These are phyloP conservation scores for Perdita meconis DNA, from an alignment of 2,888 invertebrate species.

Conservation along the genomic window DNA sequence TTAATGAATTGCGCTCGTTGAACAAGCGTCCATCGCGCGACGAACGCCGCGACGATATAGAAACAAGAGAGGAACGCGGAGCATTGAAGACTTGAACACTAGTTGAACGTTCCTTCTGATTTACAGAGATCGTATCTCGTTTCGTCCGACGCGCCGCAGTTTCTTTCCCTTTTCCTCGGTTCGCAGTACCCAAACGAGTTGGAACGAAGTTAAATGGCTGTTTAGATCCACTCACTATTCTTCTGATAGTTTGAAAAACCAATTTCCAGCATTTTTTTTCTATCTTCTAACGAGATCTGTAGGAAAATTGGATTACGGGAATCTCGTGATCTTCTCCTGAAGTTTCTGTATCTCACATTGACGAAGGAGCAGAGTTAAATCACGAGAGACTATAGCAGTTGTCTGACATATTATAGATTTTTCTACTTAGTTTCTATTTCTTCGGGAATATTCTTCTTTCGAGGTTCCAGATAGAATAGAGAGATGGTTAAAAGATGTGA, in stretches of 20 bases:
- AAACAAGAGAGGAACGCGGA: neutral
- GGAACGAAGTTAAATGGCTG: neutral
- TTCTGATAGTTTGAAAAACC: neutral
- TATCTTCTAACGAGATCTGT: no score
- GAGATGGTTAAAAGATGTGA: no score
- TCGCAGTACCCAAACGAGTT: neutral
- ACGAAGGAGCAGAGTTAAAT: no score
- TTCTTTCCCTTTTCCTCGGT: slow-evolving; percentile 1
- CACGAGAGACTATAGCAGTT: no score
- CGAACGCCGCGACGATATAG: slow-evolving; percentile 16
- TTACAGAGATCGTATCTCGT: neutral
- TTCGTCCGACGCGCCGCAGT: neutral
- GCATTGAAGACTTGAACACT: slow-evolving; percentile 2
- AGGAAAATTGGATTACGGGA: no score
- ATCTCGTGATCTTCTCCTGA: no score
- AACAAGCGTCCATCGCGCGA: neutral
- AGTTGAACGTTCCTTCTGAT: slow-evolving; percentile 1
- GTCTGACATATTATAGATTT: no score
- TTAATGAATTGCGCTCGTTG: neutral
- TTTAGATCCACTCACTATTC: neutral
- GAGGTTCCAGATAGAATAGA: no score
- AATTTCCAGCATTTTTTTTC: no score
- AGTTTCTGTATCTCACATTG: no score
- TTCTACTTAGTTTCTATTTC: no score
- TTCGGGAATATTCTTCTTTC: no score